A percentile compares a stretch with the other conserved stretches of the same genome.
Conservation (phyloP, 1,140 invertebrate genomes). For the Galleria mellonella region DNA sequence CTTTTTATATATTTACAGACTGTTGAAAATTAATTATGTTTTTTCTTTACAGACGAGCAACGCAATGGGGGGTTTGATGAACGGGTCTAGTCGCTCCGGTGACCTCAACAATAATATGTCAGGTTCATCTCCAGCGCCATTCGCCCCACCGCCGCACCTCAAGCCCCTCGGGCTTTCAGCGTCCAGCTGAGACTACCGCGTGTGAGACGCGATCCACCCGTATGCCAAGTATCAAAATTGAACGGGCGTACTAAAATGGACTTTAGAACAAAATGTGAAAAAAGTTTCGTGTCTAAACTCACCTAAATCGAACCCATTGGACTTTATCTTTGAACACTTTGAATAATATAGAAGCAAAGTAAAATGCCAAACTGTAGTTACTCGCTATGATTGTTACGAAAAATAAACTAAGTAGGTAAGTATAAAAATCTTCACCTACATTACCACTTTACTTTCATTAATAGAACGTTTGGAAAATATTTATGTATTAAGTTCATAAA, state of each 20-base stretch:
- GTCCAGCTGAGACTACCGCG: constrained; percentile 72
- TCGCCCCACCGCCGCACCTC: constrained; percentile 58
- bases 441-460: constrained; percentile 23
- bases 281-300: constrained; percentile 11
- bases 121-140: constrained; percentile 55
- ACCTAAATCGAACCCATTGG: not conserved
- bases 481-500: constrained; percentile 11
- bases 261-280: constrained; percentile 2
- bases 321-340: not conserved
- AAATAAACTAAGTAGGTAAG: not conserved
- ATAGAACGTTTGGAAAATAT: constrained; percentile 8
- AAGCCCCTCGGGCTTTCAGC: constrained; percentile 67
- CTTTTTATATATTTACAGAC: no score
- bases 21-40: no score
- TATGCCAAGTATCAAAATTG: constrained; percentile 57
- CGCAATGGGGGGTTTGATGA: constrained; percentile 63
- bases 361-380: constrained; percentile 51
- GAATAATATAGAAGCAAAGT: constrained; percentile 25
- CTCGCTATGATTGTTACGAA: constrained; percentile 17
- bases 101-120: constrained; percentile 74
- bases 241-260: constrained; percentile 12
- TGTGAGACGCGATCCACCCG: constrained; percentile 52
- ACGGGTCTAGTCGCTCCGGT: constrained; percentile 61
- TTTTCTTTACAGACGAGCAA: constrained; percentile 50
- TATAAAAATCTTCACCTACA: not conserved